Base-by-base conservation (phyloP, 92 coral and sea anemone species). In the Palythoa grandis region DNA sequence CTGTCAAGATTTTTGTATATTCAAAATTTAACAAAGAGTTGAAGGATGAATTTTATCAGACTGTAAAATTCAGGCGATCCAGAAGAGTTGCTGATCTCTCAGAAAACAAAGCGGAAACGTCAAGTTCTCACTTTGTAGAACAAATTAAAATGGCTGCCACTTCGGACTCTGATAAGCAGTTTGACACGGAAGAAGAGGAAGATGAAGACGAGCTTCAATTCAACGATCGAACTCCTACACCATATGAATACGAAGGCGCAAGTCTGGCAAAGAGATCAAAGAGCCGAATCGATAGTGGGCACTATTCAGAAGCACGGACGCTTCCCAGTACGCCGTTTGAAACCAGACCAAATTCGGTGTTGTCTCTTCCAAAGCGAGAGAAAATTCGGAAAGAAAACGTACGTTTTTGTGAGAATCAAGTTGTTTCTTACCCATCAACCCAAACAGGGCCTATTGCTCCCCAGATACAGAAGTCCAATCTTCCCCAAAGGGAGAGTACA, bases 151-250 rank as follows among this genome's bases (percentile, higher is more conserved):
- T 39, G 17, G 22, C 16, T 11, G n/a, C 72, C 14, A 70, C 12
- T 22, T 52, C 43, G 17, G 73, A 35, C 19, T 61, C 53, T 40
- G 84, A 79, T 20, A 79, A 79, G 25, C 84, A 79, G 11, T 40
- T 40, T 67, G 74, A 80, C 47, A 80, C 85, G 2, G 85, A 80
- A n/a, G 84, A 79, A 48, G 85, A 80, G 20, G 84, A 79, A 22
- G 83, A 78, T 17, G 83, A 78, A n/a, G 70, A 23, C 1, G 85
- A 80, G 17, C 85, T 80, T 11, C 60, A 60, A 22, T 80, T 80
- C 53, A 63, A 66, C 10, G 39, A 47, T 23, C 72, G 74, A 80
- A 43, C 85, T n/a, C 85, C 85, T 17, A 40, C 85, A 63, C 85
- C 85, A 24, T 60, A 65, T 65, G 74, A 48, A 15, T 67, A 52